Evolutionary conservation across 2,797 vertebrate species (phyloP).

Genomic region (Eidolon dupreanum): DNA sequence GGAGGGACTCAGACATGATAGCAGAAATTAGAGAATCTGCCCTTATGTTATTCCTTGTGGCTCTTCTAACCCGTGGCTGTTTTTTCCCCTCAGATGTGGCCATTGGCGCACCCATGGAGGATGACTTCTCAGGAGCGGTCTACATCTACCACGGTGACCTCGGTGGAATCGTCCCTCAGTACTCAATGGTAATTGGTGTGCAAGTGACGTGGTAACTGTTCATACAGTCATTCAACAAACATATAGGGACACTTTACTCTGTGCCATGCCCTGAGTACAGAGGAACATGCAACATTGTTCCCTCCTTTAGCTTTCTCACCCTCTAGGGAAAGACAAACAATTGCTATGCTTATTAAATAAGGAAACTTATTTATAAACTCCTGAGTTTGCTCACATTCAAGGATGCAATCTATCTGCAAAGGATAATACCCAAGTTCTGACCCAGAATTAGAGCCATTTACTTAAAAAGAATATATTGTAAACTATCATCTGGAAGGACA

Average conservation of each 20-base stretch:
- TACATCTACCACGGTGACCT: slow-evolving; percentile 96
- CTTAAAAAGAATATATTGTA: not conserved
- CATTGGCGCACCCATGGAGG: slow-evolving; percentile 96
- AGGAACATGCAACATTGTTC: not conserved
- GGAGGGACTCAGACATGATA: not conserved
- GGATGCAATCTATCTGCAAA: not conserved
- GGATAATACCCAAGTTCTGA: not conserved
- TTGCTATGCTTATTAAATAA: not conserved
- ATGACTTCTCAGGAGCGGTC: slow-evolving; percentile 93
- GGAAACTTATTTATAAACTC: not conserved
- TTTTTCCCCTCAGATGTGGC: slow-evolving; percentile 91
- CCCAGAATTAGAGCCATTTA: not conserved
- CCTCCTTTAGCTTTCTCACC: not conserved
- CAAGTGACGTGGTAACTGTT: not conserved
- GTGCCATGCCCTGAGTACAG: too few species aligned
- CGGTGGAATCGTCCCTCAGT: slow-evolving; percentile 90
- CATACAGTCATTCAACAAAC: not conserved
- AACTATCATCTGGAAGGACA: not conserved
- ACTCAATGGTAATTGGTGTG: slow-evolving; percentile 93
- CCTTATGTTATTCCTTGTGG: rapidly evolving
- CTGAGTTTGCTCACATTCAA: not conserved
- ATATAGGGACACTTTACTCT: not conserved
- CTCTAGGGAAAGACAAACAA: not conserved
- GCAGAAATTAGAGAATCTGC: not conserved
- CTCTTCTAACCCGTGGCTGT: not conserved